A percentile compares a stretch with the other conserved stretches of the same genome.
phyloP scores from a whole-genome alignment of 2,888 invertebrate genomes.

The Campoplex capitator region DNA sequence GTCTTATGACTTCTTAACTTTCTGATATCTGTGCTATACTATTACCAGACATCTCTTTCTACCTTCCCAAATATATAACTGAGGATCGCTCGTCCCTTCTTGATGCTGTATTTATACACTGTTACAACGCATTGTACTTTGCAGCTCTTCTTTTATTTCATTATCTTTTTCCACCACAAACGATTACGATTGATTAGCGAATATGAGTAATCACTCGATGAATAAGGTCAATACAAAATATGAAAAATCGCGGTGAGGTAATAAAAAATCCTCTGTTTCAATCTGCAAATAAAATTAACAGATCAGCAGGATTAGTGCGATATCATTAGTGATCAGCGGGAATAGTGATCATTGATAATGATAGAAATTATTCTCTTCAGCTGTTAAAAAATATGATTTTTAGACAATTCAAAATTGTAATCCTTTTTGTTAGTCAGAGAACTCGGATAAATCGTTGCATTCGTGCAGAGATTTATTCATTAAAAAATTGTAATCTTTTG shows the following conservation, averaged over 20 bases:
- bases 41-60: slow-evolving; percentile 20
- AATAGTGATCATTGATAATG: neutral
- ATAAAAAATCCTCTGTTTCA: neutral
- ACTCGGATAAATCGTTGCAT: no score
- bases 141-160: slow-evolving; percentile 10
- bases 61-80: slow-evolving; percentile 15
- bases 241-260: neutral
- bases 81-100: slow-evolving; percentile 7
- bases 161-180: slow-evolving; percentile 9
- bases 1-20: slow-evolving; percentile 65
- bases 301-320: neutral
- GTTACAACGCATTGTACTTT: slow-evolving; percentile 19
- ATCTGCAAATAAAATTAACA: neutral
- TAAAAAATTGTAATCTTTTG: no score
- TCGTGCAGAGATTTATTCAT: no score
- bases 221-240: neutral
- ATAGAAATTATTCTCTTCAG: no score
- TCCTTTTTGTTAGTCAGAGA: no score
- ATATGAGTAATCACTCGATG: neutral
- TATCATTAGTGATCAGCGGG: no score
- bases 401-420: no score
- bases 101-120: slow-evolving; percentile 31
- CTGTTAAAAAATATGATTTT: no score
- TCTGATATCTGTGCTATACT: slow-evolving; percentile 57
- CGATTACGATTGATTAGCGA: neutral